Percentiles rank a stretch among this genome's conserved stretches.
These are phyloP conservation scores for Synergus gifuensis DNA, from an alignment of 2,888 invertebrate genomes.

Conservation along the genomic window DNA sequence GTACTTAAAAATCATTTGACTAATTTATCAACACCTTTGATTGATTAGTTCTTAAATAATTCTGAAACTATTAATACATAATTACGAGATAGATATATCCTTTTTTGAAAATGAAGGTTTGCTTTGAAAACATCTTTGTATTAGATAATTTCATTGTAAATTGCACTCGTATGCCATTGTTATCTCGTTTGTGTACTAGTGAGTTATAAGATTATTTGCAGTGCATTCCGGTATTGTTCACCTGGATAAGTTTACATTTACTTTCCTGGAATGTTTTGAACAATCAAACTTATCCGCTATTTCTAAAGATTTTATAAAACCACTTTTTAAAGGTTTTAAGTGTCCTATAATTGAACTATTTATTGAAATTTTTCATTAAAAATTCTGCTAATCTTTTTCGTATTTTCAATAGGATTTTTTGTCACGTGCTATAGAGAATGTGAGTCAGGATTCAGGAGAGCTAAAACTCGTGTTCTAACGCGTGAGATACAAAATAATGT, in stretches of 20 bases:
- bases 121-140: not conserved
- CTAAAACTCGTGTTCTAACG: not conserved
- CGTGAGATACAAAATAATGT: constrained; percentile 2
- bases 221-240: not conserved
- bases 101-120: not conserved
- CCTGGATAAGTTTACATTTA: not conserved
- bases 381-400: not conserved
- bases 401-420: not conserved
- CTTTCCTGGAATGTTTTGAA: not conserved
- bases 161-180: not conserved
- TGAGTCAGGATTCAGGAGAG: not conserved
- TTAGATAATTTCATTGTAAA: not conserved
- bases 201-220: not conserved
- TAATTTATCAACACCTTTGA: not conserved
- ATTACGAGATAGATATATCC: not conserved
- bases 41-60: not conserved
- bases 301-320: too few relatives aligned
- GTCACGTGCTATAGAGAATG: not conserved
- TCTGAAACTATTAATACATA: not conserved
- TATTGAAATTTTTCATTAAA: not conserved
- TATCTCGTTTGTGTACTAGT: too few relatives aligned
- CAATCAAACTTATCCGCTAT: not conserved
- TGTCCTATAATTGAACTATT: too few relatives aligned
- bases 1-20: not conserved
- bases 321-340: too few relatives aligned